phyloP scores from a whole-genome alignment of 2,797 vertebrate species.

The Pangasius krempfi region DNA sequence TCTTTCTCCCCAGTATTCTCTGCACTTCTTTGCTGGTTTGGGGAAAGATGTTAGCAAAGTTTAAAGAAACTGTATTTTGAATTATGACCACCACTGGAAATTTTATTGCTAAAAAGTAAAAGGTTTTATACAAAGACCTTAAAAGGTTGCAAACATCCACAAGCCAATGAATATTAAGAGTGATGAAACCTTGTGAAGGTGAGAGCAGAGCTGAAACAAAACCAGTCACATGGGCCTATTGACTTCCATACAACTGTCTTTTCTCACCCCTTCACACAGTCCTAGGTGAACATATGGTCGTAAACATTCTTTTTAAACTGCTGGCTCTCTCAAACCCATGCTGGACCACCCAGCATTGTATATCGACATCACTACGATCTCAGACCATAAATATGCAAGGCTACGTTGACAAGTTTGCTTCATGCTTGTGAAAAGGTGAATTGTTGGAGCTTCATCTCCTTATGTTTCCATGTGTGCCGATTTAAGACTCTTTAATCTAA shows the following conservation, averaged over 20 bases:
- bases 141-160: slow-evolving; percentile 6
- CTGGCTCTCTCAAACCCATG: slow-evolving; percentile 35
- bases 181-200: slow-evolving; percentile 33
- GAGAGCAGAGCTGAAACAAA: slow-evolving; percentile 15
- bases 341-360: slow-evolving; percentile 60
- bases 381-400: slow-evolving; percentile 47
- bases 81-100: background rate
- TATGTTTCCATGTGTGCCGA: slow-evolving; percentile 33
- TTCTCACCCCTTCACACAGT: slow-evolving; percentile 11
- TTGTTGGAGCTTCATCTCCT: slow-evolving; percentile 32
- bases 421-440: slow-evolving; percentile 41
- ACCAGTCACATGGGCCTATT: slow-evolving; percentile 7
- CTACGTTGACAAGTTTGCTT: slow-evolving; percentile 26
- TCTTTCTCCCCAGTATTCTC: background rate
- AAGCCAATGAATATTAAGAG: background rate
- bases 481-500: slow-evolving; percentile 43
- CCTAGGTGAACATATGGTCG: slow-evolving; percentile 26
- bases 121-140: background rate
- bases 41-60: background rate
- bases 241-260: slow-evolving; percentile 26
- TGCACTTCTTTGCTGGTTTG: too few relatives aligned
- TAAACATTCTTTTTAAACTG: slow-evolving; percentile 52
- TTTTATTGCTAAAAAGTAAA: background rate
- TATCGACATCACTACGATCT: slow-evolving; percentile 48
- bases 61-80: background rate